Percentiles rank a stretch among this genome's conserved stretches.
Evolutionary conservation across 2,888 invertebrate genomes (phyloP).

Genomic region (Drosophila atroscutellata): DNA sequence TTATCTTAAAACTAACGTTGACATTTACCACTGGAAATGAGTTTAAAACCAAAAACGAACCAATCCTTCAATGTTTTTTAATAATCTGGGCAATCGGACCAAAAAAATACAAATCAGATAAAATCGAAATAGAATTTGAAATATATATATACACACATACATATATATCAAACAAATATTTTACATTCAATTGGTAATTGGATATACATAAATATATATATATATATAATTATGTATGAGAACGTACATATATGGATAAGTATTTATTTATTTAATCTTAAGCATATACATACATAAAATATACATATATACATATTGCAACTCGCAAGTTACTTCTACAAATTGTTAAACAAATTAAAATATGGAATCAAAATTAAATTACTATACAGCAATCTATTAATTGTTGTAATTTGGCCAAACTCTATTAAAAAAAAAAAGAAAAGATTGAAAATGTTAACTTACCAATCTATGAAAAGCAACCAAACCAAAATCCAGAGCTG

Average conservation of each 20-base stretch:
- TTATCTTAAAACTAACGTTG: neutral
- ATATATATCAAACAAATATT: conserved; percentile 47
- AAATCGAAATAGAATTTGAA: conserved; percentile 48
- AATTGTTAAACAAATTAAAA: conserved; percentile 37
- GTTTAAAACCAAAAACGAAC: conserved; percentile 50
- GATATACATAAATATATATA: conserved; percentile 28
- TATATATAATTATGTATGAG: conserved; percentile 17
- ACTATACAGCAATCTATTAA: conserved; percentile 52
- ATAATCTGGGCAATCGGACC: conserved; percentile 75
- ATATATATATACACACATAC: conserved; percentile 47
- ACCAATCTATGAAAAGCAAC: conserved; percentile 26
- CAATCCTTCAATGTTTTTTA: conserved; percentile 67
- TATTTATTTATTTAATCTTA: conserved; percentile 38
- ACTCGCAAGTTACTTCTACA: conserved; percentile 43
- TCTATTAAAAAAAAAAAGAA: conserved; percentile 10
- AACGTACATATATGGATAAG: conserved; percentile 21
- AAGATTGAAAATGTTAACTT: conserved; percentile 21
- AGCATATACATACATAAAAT: conserved; percentile 28
- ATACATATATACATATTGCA: conserved; percentile 22
- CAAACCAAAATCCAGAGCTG: conserved; percentile 51
- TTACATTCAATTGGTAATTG: conserved; percentile 49
- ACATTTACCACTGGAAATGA: conserved; percentile 13
- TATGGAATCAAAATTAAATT: conserved; percentile 24
- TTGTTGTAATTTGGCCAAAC: conserved; percentile 67
- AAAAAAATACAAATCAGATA: conserved; percentile 56